phyloP scores from a whole-genome alignment of 1,140 invertebrate genomes.

The Scaptomyza pallida region DNA sequence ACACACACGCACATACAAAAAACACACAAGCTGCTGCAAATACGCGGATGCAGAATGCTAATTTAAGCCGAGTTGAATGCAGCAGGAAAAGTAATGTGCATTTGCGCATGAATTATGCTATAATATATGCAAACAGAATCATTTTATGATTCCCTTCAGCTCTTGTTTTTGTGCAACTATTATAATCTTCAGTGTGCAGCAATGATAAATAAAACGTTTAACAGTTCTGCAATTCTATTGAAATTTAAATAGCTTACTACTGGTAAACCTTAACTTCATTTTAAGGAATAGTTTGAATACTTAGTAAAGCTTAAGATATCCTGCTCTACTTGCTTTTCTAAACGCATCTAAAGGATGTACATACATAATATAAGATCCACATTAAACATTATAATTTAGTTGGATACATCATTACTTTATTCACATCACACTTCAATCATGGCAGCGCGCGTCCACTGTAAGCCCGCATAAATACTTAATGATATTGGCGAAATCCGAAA shows the following conservation, averaged over 20 bases:
- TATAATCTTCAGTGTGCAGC: background rate
- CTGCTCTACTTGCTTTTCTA: too few species aligned
- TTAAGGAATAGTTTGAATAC: too few species aligned
- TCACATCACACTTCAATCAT: background rate
- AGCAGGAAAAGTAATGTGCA: conserved; percentile 30
- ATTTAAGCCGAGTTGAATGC: conserved; percentile 44
- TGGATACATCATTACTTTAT: background rate
- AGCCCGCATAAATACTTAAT: conserved; percentile 40
- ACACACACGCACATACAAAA: conserved; percentile 1
- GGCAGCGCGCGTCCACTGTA: background rate
- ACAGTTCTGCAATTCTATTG: background rate
- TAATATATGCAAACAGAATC: conserved; percentile 21
- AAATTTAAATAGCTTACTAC: too few species aligned
- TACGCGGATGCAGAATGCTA: conserved; percentile 27
- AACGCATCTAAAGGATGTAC: too few species aligned
- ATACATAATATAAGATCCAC: background rate
- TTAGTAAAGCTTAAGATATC: too few species aligned
- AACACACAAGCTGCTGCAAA: conserved; percentile 14
- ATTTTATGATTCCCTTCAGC: conserved; percentile 1
- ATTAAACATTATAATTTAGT: background rate
- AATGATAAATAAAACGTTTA: background rate
- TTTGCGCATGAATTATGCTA: conserved; percentile 27
- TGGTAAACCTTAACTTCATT: too few species aligned
- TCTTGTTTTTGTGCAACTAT: conserved; percentile 14
- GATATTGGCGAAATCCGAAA: conserved; percentile 37